A percentile compares a stretch with the other conserved stretches of the same genome.
Evolutionary conservation across 1,140 invertebrate genomes (phyloP).

Genomic region (Manduca sexta): DNA sequence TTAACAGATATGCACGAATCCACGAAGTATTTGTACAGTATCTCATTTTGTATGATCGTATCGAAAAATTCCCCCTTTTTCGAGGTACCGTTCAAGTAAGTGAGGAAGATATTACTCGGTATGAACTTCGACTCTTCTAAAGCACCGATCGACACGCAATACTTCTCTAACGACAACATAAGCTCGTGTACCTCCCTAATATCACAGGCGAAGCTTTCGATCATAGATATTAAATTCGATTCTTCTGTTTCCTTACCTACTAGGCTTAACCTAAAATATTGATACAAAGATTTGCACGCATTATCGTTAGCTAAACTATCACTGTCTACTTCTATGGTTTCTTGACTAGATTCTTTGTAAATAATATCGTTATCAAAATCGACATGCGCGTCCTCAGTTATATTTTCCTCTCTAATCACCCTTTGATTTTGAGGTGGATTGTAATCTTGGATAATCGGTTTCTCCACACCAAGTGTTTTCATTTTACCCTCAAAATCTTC

Average conservation of each 20-base stretch:
- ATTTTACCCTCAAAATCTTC: constrained; percentile 63
- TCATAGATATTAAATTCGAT: constrained; percentile 58
- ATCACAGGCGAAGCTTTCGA: constrained; percentile 61
- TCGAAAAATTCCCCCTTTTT: constrained; percentile 43
- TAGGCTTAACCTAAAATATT: constrained; percentile 62
- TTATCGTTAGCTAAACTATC: constrained; percentile 44
- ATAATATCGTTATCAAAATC: constrained; percentile 47
- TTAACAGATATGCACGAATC: constrained; percentile 67
- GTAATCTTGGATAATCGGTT: constrained; percentile 21
- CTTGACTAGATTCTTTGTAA: constrained; percentile 66
- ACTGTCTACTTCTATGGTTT: constrained; percentile 53
- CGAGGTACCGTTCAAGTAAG: constrained; percentile 42
- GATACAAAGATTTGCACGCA: constrained; percentile 55
- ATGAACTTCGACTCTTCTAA: constrained; percentile 54
- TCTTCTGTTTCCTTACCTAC: constrained; percentile 50
- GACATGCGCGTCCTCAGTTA: constrained; percentile 23
- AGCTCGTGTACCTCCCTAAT: constrained; percentile 57
- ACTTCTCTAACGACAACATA: constrained; percentile 58
- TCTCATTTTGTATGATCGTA: constrained; percentile 51
- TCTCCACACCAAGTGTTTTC: constrained; percentile 52
- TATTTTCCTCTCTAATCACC: constrained; percentile 31
- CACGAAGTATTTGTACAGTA: constrained; percentile 67
- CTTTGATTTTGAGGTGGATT: constrained; percentile 8
- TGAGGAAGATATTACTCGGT: constrained; percentile 62
- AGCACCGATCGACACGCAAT: constrained; percentile 49